Evolutionary conservation across 1,140 invertebrate species (phyloP).

Genomic region (Heliconius himera): DNA sequence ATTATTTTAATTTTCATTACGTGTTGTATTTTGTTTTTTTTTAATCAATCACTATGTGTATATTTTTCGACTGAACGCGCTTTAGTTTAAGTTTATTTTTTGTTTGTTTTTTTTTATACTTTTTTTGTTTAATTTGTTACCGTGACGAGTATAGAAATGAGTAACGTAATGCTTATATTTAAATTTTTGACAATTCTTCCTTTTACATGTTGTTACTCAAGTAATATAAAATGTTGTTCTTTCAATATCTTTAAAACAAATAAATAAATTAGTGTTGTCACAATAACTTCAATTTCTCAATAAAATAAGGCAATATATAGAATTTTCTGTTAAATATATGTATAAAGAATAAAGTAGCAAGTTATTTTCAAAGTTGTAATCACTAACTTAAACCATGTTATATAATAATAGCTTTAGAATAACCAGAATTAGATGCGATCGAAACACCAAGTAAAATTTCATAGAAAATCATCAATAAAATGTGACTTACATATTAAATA

Average conservation of each 20-base stretch:
- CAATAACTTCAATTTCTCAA: no score
- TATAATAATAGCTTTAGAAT: neutral
- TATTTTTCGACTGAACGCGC: conserved; percentile 20
- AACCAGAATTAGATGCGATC: neutral
- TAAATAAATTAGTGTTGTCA: neutral
- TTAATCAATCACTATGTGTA: conserved; percentile 2
- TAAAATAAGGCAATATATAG: no score
- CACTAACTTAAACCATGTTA: neutral
- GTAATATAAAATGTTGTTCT: neutral
- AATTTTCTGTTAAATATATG: neutral
- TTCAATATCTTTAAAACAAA: neutral
- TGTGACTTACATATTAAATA: neutral
- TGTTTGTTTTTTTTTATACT: conserved; percentile 15
- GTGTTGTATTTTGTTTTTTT: conserved; percentile 10
- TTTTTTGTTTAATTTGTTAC: conserved; percentile 18
- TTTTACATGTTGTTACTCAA: neutral
- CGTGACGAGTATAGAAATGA: neutral
- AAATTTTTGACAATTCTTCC: neutral
- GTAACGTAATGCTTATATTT: neutral
- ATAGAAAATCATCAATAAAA: neutral
- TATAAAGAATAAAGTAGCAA: neutral
- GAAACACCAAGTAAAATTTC: neutral
- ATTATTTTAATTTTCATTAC: conserved; percentile 1
- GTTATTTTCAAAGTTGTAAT: neutral
- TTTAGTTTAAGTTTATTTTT: conserved; percentile 26